phyloP scores from a whole-genome alignment of 2,888 invertebrate species.

The Bruchidius siliquastri region DNA sequence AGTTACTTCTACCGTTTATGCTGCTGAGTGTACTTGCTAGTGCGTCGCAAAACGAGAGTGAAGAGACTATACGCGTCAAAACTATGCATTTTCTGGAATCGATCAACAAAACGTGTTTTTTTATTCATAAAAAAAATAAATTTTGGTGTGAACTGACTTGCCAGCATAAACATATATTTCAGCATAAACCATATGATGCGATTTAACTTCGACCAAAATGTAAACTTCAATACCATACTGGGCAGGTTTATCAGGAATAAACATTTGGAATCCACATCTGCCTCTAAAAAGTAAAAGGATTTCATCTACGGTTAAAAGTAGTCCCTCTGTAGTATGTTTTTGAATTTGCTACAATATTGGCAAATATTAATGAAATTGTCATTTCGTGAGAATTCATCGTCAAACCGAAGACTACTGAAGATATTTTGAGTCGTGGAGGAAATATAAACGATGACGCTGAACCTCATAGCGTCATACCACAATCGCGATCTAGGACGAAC shows the following conservation, averaged over 20 bases:
- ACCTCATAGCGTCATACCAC: too few relatives aligned
- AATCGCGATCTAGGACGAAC: too few relatives aligned
- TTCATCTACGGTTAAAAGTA: conserved; percentile 19
- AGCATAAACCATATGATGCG: conserved; percentile 10
- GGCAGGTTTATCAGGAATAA: conserved; percentile 22
- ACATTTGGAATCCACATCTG: conserved; percentile 20
- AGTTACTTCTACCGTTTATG: too few relatives aligned
- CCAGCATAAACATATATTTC: conserved; percentile 9
- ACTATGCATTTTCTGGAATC: too few relatives aligned
- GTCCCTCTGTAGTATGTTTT: background rate
- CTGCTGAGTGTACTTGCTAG: too few relatives aligned
- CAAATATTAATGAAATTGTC: conserved; percentile 19
- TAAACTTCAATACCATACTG: conserved; percentile 19
- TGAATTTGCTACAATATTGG: background rate
- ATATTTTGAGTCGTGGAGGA: too few relatives aligned
- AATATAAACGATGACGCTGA: too few relatives aligned
- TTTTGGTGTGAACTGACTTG: background rate
- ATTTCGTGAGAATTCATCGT: conserved; percentile 12
- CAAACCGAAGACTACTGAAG: conserved; percentile 18
- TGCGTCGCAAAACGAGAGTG: too few relatives aligned
- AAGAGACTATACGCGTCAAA: too few relatives aligned
- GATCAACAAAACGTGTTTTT: too few relatives aligned
- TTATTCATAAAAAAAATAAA: too few relatives aligned
- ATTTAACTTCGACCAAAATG: conserved; percentile 11
- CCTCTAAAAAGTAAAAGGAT: conserved; percentile 21